A percentile compares a stretch with the other conserved stretches of the same genome.
These are phyloP conservation scores for Rhyacichthys aspro DNA, from an alignment of 2,797 vertebrate genomes.

Conservation along the genomic window DNA sequence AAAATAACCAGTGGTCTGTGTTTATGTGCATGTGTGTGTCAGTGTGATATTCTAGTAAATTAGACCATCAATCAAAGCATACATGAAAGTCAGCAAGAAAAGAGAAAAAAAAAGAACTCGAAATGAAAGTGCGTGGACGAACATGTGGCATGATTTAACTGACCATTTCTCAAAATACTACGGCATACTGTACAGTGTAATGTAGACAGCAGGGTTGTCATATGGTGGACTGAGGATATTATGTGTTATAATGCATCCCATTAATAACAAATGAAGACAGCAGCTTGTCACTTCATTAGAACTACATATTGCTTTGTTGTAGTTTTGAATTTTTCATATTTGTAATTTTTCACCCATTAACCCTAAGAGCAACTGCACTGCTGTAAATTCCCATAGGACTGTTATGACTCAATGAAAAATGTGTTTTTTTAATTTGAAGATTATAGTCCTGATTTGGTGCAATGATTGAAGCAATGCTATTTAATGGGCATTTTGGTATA, in stretches of 20 bases:
- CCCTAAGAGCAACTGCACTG: no score
- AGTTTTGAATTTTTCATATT: no score
- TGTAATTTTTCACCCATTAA: no score
- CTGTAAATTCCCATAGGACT: no score
- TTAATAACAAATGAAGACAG: no score
- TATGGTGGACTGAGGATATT: neutral
- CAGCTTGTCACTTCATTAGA: no score
- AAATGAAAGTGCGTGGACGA: conserved; percentile 66
- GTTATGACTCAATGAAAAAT: no score
- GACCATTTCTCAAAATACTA: conserved; percentile 57
- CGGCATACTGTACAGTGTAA: conserved; percentile 3
- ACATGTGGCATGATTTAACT: conserved; percentile 84
- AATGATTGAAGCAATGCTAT: no score
- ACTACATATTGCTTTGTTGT: no score
- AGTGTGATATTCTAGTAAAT: conserved; percentile 79
- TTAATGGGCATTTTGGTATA: no score
- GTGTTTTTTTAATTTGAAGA: no score
- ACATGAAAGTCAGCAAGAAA: conserved; percentile 61
- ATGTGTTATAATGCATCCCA: neutral
- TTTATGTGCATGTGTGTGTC: conserved; percentile 31
- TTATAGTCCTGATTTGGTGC: no score
- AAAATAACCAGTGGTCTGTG: conserved; percentile 31
- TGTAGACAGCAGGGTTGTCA: neutral
- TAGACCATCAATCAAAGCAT: conserved; percentile 80
- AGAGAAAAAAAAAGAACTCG: conserved; percentile 49